These are phyloP conservation scores for Urophycis tenuis DNA, from an alignment of 2,797 vertebrate species.

Conservation along the genomic window DNA sequence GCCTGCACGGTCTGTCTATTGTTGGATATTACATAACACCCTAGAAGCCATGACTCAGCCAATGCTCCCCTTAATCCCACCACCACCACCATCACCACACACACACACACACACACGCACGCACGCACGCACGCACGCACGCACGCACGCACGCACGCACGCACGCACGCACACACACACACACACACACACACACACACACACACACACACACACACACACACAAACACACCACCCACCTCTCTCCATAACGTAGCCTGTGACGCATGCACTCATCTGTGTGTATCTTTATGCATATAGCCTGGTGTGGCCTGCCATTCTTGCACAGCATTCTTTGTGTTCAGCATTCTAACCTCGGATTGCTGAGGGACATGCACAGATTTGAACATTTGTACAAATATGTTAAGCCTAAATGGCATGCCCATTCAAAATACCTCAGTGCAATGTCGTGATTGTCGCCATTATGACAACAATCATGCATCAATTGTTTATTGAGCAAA, in stretches of 20 bases:
- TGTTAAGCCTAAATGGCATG: not conserved
- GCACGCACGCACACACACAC: too few relatives aligned
- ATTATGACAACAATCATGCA: not conserved
- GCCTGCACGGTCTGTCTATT: slow-evolving; percentile 35
- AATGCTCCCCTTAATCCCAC: slow-evolving; percentile 29
- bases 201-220: too few relatives aligned
- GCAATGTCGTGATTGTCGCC: not conserved
- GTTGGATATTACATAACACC: slow-evolving; percentile 47
- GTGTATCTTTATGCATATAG: not conserved
- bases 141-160: too few relatives aligned
- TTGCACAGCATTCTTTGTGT: not conserved
- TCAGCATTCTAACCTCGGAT: not conserved
- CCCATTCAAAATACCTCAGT: not conserved
- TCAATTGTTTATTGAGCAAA: not conserved
- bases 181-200: too few relatives aligned
- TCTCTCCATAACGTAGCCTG: not conserved
- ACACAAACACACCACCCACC: not conserved
- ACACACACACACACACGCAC: too few relatives aligned
- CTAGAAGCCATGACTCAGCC: slow-evolving; percentile 50
- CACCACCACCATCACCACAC: not conserved
- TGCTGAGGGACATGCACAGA: not conserved
- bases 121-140: too few relatives aligned
- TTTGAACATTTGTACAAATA: too few relatives aligned
- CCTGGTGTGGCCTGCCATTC: not conserved
- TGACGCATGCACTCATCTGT: not conserved